Evolutionary conservation across 2,888 invertebrate genomes (phyloP), one percentile per base, ranked within the genome.

Genomic region (Periphyllus acericola): DNA sequence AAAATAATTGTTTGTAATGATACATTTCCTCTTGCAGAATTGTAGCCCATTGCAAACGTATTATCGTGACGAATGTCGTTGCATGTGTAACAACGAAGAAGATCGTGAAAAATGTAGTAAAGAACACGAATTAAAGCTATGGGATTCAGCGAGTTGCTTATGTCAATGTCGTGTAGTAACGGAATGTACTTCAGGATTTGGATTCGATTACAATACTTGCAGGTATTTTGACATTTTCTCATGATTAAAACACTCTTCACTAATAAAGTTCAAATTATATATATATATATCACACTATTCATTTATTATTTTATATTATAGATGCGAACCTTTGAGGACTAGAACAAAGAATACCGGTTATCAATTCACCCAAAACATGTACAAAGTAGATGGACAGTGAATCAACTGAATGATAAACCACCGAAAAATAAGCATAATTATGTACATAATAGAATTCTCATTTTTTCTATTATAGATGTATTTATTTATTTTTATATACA

Each of bases 11-110:
- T 46, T 32, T 32, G 29, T 14, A 46, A 60, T 19, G 8, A 19
- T 74, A 17, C 80, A 17, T 87, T 46, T 78, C 46, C 81, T 81
- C 71, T 68, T 21, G 55, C 90, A 94, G 94, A 92, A 94, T 90
- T 95, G 95, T 90, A 93, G 92, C 79, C 90, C 91, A 9, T 93
- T 93, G 60, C 95, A 95, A 91, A 91, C 91, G 79, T 95, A 95
- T 90, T 91, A 91, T 78, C 91, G 92, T 88, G 91, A 92, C 0
- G 93, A 93, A 89, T 95, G 95, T 90, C 92, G 92, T 52, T 95
- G 95, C 90, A 91, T 91, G 25, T 95, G 95, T 90, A 92, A 91
- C 19, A 95, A 95, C 90, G 90, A 90, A 8, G 94, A 94, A 89
- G 94, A 94, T 66, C 92, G 93, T 89, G 91, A 92, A 14, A 94